Conservation (phyloP, 2,113 vertebrate genomes). For the Paramisgurnus dabryanus region DNA sequence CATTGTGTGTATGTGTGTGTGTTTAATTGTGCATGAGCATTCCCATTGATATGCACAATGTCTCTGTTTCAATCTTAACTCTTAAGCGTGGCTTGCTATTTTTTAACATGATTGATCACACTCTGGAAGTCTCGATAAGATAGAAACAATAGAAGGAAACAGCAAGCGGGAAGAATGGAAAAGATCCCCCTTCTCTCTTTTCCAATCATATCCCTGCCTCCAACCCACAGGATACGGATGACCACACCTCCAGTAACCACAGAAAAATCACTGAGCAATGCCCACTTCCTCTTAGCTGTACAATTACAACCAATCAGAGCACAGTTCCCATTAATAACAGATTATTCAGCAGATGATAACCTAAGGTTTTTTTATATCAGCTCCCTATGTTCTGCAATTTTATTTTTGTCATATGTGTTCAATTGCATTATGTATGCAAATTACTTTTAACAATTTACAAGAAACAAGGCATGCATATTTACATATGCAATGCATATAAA, state of each 20-base stretch:
- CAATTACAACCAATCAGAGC: not conserved
- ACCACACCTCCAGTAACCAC: not conserved
- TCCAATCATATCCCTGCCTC: not conserved
- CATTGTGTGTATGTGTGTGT: not conserved
- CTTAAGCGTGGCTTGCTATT: slow-evolving; percentile 9
- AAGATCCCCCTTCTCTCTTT: not conserved
- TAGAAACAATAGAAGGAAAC: slow-evolving; percentile 54
- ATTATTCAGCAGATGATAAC: not conserved
- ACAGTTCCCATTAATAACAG: slow-evolving; percentile 10
- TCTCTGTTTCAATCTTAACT: slow-evolving; percentile 12
- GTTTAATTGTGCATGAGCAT: slow-evolving; percentile 15
- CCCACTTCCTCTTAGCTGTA: slow-evolving; percentile 17
- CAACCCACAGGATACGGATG: not conserved
- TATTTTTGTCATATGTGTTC: too few species aligned
- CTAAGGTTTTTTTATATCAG: too few species aligned
- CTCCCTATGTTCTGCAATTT: too few species aligned
- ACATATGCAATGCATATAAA: too few species aligned
- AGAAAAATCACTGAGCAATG: not conserved
- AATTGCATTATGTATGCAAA: too few species aligned
- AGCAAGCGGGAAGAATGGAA: slow-evolving; percentile 30
- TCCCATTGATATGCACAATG: not conserved
- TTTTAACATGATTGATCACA: slow-evolving; percentile 45
- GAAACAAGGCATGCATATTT: too few species aligned
- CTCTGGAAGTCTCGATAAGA: slow-evolving; percentile 46
- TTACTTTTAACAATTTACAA: too few species aligned